Percentiles rank a stretch among this genome's conserved stretches.
Conservation (phyloP, 2,113 vertebrate species). For the Sarotherodon lohbergeri region DNA sequence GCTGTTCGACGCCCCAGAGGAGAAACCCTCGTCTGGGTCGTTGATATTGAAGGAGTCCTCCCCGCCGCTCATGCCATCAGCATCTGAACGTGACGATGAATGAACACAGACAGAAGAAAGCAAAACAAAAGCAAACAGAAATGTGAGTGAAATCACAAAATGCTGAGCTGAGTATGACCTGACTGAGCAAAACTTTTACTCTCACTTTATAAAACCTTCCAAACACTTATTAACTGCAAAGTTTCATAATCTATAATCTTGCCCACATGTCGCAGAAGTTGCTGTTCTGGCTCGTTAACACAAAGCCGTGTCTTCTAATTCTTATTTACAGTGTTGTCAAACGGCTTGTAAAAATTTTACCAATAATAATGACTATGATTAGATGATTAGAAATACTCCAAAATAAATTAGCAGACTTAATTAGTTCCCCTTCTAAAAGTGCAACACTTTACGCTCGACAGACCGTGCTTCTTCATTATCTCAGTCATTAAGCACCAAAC, state of each 20-base stretch:
- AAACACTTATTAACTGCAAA: background rate
- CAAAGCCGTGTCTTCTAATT: background rate
- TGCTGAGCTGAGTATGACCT: background rate
- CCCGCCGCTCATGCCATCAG: slow-evolving; percentile 83
- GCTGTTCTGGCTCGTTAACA: background rate
- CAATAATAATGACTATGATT: background rate
- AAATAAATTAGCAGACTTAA: background rate
- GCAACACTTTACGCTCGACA: background rate
- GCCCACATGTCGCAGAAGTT: background rate
- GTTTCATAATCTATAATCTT: background rate
- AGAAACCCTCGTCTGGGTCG: slow-evolving; percentile 97
- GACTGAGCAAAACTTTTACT: background rate
- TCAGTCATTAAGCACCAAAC: slow-evolving; percentile 1
- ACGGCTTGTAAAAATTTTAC: background rate
- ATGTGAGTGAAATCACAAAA: background rate
- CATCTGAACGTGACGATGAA: slow-evolving; percentile 66
- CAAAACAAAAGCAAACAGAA: background rate
- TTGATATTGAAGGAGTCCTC: slow-evolving; percentile 89
- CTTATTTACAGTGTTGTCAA: background rate
- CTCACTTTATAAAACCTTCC: background rate
- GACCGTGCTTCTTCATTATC: background rate
- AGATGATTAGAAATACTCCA: background rate
- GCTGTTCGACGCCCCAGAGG: slow-evolving; percentile 94
- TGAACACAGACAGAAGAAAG: background rate
- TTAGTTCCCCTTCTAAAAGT: background rate